Percentiles rank a stretch among this genome's conserved stretches.
Evolutionary conservation across 2,888 invertebrate genomes (phyloP).

Genomic region (Tachina fera): DNA sequence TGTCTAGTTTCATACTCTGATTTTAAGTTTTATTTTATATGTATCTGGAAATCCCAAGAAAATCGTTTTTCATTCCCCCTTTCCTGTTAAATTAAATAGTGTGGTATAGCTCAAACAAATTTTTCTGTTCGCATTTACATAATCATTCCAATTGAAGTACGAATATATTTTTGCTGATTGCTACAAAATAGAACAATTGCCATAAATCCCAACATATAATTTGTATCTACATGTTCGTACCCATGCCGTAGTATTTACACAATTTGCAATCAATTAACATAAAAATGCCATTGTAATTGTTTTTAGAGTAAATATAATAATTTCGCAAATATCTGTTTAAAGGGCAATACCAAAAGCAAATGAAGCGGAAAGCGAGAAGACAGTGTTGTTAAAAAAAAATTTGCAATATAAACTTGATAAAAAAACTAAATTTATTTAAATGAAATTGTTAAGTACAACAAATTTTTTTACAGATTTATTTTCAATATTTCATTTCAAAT

Average conservation of each 20-base stretch:
- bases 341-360: slow-evolving; percentile 26
- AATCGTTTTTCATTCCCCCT: background rate
- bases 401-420: no score
- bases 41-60: no score
- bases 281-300: slow-evolving; percentile 53
- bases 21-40: no score
- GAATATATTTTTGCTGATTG: slow-evolving; percentile 45
- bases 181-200: slow-evolving; percentile 54
- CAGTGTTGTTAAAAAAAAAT: slow-evolving; percentile 13
- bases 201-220: slow-evolving; percentile 24
- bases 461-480: background rate
- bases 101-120: no score
- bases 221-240: background rate
- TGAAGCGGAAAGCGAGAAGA: slow-evolving; percentile 7
- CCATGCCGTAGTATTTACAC: slow-evolving; percentile 76
- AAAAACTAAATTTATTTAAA: background rate
- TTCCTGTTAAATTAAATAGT: no score
- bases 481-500: background rate
- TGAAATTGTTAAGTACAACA: background rate
- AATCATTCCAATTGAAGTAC: slow-evolving; percentile 14
- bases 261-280: slow-evolving; percentile 82
- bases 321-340: slow-evolving; percentile 51
- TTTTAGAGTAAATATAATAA: slow-evolving; percentile 51
- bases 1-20: no score
- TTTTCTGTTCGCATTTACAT: background rate